phyloP scores from a whole-genome alignment of 1,140 invertebrate genomes.

The Lasaia peninsularis region DNA sequence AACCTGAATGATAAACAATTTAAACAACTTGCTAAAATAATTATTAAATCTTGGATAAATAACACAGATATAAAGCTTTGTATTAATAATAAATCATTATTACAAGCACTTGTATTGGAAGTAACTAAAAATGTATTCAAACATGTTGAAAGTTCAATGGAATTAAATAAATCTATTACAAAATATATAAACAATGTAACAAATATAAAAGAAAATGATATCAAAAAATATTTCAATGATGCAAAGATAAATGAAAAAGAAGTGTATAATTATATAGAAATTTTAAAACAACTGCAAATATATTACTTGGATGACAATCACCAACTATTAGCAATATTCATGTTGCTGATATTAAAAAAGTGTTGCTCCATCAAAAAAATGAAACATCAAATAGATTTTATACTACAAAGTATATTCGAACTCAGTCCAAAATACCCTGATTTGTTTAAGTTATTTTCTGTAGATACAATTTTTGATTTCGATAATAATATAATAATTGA shows the following conservation, averaged over 20 bases:
- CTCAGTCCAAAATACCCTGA: constrained; percentile 54
- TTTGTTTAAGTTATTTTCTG: constrained; percentile 56
- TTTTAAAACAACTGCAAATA: constrained; percentile 50
- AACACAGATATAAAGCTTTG: constrained; percentile 36
- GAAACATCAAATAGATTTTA: constrained; percentile 39
- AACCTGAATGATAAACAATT: constrained; percentile 47
- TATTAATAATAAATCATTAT: constrained; percentile 40
- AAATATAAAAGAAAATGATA: constrained; percentile 40
- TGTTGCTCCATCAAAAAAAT: constrained; percentile 49
- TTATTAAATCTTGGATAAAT: constrained; percentile 40
- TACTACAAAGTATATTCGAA: constrained; percentile 53
- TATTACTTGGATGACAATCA: constrained; percentile 57
- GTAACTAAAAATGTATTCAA: constrained; percentile 42
- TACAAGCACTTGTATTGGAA: constrained; percentile 46
- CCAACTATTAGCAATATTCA: constrained; percentile 53
- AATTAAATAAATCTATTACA: constrained; percentile 45
- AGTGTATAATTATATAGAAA: constrained; percentile 36
- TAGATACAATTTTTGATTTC: constrained; percentile 55
- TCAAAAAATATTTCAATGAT: constrained; percentile 40
- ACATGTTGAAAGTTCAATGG: constrained; percentile 42
- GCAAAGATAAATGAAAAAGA: constrained; percentile 36
- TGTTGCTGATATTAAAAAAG: constrained; percentile 52
- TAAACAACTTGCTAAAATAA: constrained; percentile 47
- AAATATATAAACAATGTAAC: constrained; percentile 45
- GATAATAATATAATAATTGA: constrained; percentile 39